These are phyloP conservation scores for Caenorhabditis sulstoni DNA, from an alignment of 2,888 invertebrate genomes.

Conservation along the genomic window DNA sequence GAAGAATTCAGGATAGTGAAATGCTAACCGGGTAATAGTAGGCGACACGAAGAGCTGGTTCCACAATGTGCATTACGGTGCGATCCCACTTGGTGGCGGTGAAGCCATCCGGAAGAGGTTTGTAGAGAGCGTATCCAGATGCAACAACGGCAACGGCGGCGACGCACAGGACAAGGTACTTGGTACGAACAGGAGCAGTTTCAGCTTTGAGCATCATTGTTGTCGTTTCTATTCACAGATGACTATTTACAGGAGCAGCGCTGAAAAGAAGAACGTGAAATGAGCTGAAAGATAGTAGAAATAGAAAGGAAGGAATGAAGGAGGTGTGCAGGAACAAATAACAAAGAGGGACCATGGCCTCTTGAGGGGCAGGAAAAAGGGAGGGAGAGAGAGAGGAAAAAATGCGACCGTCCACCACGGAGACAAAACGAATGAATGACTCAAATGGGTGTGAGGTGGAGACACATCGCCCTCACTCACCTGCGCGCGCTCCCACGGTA, in stretches of 20 bases:
- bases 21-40: conserved; percentile 73
- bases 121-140: conserved; percentile 54
- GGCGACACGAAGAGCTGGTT: conserved; percentile 67
- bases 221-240: conserved; percentile 23
- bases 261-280: not conserved
- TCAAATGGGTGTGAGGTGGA: too few species aligned
- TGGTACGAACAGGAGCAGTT: not conserved
- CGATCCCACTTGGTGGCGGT: conserved; percentile 65
- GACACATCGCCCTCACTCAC: too few species aligned
- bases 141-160: conserved; percentile 16
- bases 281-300: not conserved
- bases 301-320: too few species aligned
- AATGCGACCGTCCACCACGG: too few species aligned
- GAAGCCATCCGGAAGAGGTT: conserved; percentile 69
- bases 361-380: too few species aligned
- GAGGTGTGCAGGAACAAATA: too few species aligned
- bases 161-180: conserved; percentile 23
- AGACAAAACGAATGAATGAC: too few species aligned
- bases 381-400: too few species aligned
- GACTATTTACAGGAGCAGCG: conserved; percentile 29
- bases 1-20: conserved; percentile 24
- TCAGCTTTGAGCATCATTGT: conserved; percentile 50
- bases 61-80: conserved; percentile 69
- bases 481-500: too few species aligned
- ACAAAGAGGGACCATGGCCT: too few species aligned